Evolutionary conservation across 2,797 vertebrate species (phyloP).

Genomic region (Sebastes hubbsi): DNA sequence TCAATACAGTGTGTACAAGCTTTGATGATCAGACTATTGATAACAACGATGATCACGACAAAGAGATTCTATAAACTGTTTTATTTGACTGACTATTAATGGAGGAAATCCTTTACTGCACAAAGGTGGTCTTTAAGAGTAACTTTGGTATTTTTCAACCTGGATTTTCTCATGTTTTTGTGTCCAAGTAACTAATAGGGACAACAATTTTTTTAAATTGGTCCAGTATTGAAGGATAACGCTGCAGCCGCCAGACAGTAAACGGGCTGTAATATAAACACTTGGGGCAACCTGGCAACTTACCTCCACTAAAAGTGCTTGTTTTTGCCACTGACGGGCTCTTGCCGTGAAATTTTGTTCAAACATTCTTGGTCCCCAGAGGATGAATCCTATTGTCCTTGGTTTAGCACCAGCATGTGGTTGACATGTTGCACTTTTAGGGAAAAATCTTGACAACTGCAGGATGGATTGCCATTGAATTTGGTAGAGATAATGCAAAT

Average conservation of each 20-base stretch:
- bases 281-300: no score
- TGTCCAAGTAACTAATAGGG: no score
- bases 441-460: neutral
- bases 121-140: neutral
- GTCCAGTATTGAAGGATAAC: no score
- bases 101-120: neutral
- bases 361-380: neutral
- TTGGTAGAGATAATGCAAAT: neutral
- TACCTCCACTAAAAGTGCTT: no score
- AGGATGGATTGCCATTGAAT: neutral
- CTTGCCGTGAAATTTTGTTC: no score
- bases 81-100: neutral
- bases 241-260: no score
- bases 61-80: neutral
- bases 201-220: no score
- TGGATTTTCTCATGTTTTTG: no score
- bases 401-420: neutral
- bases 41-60: neutral
- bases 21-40: conserved; percentile 1
- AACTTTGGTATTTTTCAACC: no score
- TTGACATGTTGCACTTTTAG: neutral
- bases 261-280: no score
- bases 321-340: no score
- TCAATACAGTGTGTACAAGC: neutral
- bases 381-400: neutral